These are phyloP conservation scores for Tangachromis dhanisi DNA, from an alignment of 2,113 vertebrate species.

Conservation along the genomic window DNA sequence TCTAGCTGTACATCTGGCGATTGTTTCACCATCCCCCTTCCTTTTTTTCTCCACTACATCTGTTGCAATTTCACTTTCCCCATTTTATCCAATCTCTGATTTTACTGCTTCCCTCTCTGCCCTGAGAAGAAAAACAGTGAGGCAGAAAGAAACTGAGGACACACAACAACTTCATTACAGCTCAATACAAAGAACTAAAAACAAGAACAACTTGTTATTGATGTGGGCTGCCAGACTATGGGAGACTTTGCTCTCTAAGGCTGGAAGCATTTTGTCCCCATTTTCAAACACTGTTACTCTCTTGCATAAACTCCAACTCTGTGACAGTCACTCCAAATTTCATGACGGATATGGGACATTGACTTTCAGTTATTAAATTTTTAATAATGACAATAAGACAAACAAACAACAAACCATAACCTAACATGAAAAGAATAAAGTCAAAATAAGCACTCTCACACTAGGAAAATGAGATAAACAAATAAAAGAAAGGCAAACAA, in stretches of 20 bases:
- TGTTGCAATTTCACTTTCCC: conserved; percentile 19
- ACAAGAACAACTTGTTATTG: background rate
- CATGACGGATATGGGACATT: background rate
- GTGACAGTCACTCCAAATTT: background rate
- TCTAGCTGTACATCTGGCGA: background rate
- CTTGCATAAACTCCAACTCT: background rate
- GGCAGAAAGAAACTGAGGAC: background rate
- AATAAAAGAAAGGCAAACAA: background rate
- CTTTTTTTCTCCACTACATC: background rate
- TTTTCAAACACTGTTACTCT: background rate
- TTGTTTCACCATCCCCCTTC: background rate
- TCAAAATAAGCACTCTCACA: background rate
- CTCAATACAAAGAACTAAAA: background rate
- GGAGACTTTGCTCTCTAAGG: background rate
- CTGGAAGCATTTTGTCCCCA: background rate
- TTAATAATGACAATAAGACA: background rate
- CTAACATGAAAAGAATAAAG: background rate
- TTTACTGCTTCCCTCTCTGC: background rate
- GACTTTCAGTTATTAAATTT: background rate
- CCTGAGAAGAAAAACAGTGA: background rate
- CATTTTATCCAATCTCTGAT: background rate
- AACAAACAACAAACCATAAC: background rate
- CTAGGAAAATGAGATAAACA: background rate
- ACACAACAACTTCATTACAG: background rate
- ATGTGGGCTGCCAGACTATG: background rate